Evolutionary conservation across 2,888 invertebrate species (phyloP).

Genomic region (Lydus trimaculatus): DNA sequence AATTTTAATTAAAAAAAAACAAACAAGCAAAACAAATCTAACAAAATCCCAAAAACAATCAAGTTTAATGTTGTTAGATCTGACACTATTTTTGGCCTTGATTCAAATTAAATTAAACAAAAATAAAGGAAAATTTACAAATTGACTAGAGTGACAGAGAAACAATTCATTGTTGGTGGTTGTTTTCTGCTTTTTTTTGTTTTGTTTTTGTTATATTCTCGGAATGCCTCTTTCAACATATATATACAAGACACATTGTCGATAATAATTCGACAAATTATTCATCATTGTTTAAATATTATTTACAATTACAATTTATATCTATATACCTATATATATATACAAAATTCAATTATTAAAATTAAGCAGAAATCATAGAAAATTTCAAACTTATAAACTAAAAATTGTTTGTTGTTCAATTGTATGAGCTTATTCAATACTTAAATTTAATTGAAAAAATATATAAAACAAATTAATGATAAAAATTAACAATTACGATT

Average conservation of each 20-base stretch:
- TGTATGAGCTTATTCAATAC: not conserved
- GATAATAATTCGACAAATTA: slow-evolving; percentile 39
- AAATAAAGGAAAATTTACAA: slow-evolving; percentile 8
- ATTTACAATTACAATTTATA: slow-evolving; percentile 3
- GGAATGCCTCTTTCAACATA: slow-evolving; percentile 57
- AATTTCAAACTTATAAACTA: not conserved
- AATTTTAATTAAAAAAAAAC: not conserved
- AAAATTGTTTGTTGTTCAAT: not conserved
- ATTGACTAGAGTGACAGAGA: slow-evolving; percentile 58
- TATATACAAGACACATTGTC: slow-evolving; percentile 47
- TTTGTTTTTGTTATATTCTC: too few relatives aligned
- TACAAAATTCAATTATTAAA: not conserved
- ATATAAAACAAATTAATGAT: slow-evolving; percentile 18
- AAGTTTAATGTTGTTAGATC: slow-evolving; percentile 3
- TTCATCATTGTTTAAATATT: slow-evolving; percentile 33
- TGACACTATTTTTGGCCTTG: not conserved
- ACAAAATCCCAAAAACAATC: too few relatives aligned
- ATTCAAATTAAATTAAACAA: not conserved
- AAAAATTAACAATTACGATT: slow-evolving; percentile 9
- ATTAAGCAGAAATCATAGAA: not conserved
- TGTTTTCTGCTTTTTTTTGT: too few relatives aligned
- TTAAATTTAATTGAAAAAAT: slow-evolving; percentile 14
- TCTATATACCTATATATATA: not conserved
- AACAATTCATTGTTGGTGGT: slow-evolving; percentile 20
- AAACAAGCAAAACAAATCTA: too few relatives aligned